A percentile compares a stretch with the other conserved stretches of the same genome.
Evolutionary conservation across 2,113 vertebrate genomes (phyloP).

Genomic region (Peromyscus polionotus): DNA sequence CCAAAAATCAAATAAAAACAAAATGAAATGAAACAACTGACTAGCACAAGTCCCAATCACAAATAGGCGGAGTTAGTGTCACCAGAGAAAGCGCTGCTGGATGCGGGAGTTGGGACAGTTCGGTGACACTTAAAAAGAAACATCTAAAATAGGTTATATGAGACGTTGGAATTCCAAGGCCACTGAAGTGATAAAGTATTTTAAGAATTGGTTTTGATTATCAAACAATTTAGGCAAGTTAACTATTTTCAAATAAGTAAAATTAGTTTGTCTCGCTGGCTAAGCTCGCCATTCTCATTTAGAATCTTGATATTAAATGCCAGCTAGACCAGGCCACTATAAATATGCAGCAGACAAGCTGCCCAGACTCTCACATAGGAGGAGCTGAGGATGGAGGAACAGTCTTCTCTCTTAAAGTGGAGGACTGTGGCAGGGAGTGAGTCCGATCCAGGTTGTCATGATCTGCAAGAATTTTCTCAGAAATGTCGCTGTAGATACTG

Average conservation of each 20-base stretch:
- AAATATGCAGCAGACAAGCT: not conserved
- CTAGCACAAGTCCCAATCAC: not conserved
- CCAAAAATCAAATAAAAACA: not conserved
- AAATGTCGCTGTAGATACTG: not conserved
- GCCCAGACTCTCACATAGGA: not conserved
- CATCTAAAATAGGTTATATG: not conserved
- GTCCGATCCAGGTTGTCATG: accelerated
- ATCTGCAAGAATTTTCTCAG: not conserved
- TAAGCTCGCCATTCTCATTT: not conserved
- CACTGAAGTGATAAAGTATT: conserved; percentile 35
- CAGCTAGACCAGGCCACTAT: not conserved
- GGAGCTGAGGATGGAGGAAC: not conserved
- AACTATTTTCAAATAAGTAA: conserved; percentile 50
- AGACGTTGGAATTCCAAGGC: conserved; percentile 3
- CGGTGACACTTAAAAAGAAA: conserved; percentile 17
- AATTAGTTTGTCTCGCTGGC: not conserved
- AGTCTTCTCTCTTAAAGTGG: not conserved
- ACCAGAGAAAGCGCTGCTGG: not conserved
- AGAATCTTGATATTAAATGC: conserved; percentile 8
- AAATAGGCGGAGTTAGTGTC: too few species aligned
- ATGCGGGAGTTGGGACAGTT: not conserved
- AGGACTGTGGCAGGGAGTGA: not conserved
- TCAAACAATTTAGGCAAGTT: not conserved
- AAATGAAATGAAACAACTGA: not conserved
- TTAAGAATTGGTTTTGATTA: conserved; percentile 18